Base-by-base conservation (phyloP, 2,888 invertebrate genomes). In the Arge pagana region DNA sequence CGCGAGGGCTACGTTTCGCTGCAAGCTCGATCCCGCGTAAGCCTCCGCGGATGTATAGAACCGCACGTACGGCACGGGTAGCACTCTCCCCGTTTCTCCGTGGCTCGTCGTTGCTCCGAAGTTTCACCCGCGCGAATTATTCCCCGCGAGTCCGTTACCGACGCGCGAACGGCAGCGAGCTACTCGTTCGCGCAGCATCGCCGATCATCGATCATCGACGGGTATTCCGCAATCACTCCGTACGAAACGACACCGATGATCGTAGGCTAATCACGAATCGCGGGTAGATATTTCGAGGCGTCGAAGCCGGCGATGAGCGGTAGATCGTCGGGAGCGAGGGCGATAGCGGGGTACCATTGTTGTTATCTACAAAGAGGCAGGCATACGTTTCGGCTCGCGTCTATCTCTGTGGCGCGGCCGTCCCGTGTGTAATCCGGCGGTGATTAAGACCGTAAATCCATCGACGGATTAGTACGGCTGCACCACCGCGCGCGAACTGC, bases 361-460 rank as follows among this genome's bases (percentile, higher is more conserved):
- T 68, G 72, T 73, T 75, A 75, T 75, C 74, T 71, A 66, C 70
- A 70, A 72, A 72, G 74, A 72, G 73, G 71, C 74, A 73, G 71
- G 69, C 72, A 71, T 68, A 66, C 72, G 71, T 74, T 73, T 71
- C 66, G 69, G 67, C 68, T 63, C 66, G 66, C 70, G 67, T 71
- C 65, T 67, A 69, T 64, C 63, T n/a, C n/a, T 67, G 52, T 50
- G 65, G 68, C 68, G 68, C 59, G 69, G 67, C 76, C 74, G 74
- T 75, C 77, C 75, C 74, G 78, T 79, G n/a, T n/a, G 77, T 82
- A 82, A 82, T 82, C 82, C 82, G 74, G 70, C 76, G 79, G 81
- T 82, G 82, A 82, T 82, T 82, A 82, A 82, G 82, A 82, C 81
- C 79, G 82, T 82, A 82, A 82, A 83, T 83, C 82, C 82, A 79